Evolutionary conservation across 1,140 invertebrate species (phyloP).

Genomic region (Melanaphis sacchari): DNA sequence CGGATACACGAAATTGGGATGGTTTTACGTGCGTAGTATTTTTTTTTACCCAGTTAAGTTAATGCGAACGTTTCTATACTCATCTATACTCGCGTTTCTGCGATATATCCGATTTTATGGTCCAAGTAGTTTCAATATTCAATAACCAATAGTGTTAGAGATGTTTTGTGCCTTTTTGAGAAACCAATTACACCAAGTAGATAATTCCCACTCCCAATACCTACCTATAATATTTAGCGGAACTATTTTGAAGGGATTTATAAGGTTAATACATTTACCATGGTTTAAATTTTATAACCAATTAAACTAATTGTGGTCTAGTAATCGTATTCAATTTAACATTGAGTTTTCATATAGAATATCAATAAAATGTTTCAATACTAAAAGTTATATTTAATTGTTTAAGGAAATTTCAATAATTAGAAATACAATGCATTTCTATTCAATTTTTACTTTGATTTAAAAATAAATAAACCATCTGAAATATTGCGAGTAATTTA

Average conservation of each 20-base stretch:
- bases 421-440: neutral
- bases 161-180: neutral
- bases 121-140: neutral
- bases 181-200: neutral
- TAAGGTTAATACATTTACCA: neutral
- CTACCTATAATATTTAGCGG: neutral
- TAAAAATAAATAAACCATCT: neutral
- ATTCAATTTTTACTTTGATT: neutral
- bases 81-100: neutral
- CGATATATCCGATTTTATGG: conserved; percentile 15
- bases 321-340: neutral
- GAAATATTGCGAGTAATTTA: neutral
- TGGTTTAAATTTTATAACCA: neutral
- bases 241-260: neutral
- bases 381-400: neutral
- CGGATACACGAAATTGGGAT: neutral
- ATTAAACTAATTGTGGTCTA: conserved; percentile 4
- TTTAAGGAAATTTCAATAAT: neutral
- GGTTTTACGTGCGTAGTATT: neutral
- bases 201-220: neutral
- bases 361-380: neutral
- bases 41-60: conserved; percentile 8
- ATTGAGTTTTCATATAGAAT: neutral
- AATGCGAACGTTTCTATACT: neutral
- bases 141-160: conserved; percentile 5